Percentiles rank a stretch among this genome's conserved stretches.
Conservation (phyloP, 1,140 invertebrate species). For the Drosophila insularis region DNA sequence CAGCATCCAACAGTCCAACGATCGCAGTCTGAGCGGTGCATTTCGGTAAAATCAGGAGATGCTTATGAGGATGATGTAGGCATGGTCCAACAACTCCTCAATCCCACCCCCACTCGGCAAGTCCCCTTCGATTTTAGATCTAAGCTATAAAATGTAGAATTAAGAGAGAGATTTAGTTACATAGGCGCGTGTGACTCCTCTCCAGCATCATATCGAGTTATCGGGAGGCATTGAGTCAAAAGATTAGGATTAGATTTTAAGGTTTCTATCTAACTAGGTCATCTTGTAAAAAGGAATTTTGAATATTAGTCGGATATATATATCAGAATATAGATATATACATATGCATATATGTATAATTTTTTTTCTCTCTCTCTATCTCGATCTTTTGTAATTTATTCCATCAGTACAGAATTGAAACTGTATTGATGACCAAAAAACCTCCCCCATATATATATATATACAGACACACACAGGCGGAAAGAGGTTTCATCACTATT, state of each 20-base stretch:
- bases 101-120: not conserved
- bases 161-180: slow-evolving; percentile 12
- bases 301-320: slow-evolving; percentile 8
- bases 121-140: not conserved
- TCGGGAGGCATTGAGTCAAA: slow-evolving; percentile 37
- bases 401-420: not conserved
- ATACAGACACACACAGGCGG: not conserved
- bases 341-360: slow-evolving; percentile 22
- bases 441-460: not conserved
- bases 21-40: slow-evolving; percentile 51
- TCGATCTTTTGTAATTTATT: slow-evolving; percentile 4
- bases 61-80: too few species aligned
- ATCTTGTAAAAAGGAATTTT: slow-evolving; percentile 6
- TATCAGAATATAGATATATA: slow-evolving; percentile 14
- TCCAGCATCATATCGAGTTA: slow-evolving; percentile 42
- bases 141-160: not conserved
- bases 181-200: not conserved
- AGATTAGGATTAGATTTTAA: slow-evolving; percentile 2
- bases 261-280: not conserved
- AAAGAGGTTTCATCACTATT: not conserved
- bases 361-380: slow-evolving; percentile 29
- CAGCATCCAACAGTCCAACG: slow-evolving; percentile 32
- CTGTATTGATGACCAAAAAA: not conserved
- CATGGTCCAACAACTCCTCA: not conserved
- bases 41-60: slow-evolving; percentile 56